Conservation (phyloP, 1,140 invertebrate species). For the Zaprionus lachaisei region DNA sequence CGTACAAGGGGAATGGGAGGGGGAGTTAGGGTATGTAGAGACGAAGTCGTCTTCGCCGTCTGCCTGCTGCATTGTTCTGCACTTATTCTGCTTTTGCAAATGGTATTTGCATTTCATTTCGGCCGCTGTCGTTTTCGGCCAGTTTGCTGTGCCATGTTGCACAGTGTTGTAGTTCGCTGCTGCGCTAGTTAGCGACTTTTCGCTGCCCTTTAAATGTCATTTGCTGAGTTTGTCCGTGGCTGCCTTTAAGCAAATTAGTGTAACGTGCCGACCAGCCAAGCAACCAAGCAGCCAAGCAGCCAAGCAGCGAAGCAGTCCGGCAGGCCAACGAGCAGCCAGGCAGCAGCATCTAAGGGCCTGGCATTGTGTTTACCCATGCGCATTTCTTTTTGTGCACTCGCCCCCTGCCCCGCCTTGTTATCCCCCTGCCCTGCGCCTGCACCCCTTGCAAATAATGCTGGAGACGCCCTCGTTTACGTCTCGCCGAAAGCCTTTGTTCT, state of each 20-base stretch:
- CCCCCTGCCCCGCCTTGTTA: neutral
- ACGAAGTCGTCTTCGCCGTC: conserved; percentile 16
- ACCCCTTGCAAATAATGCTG: no score
- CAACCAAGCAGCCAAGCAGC: conserved; percentile 4
- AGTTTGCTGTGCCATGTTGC: neutral
- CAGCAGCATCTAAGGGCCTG: conserved; percentile 40
- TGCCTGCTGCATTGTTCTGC: conserved; percentile 60
- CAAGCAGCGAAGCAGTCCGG: neutral
- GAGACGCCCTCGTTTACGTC: conserved; percentile 25
- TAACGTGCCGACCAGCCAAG: conserved; percentile 27
- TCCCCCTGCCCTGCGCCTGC: neutral
- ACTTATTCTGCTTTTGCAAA: conserved; percentile 76
- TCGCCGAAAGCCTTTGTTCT: conserved; percentile 66
- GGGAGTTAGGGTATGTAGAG: neutral
- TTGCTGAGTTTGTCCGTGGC: conserved; percentile 70
- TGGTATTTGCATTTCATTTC: conserved; percentile 81
- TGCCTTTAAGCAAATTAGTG: conserved; percentile 80
- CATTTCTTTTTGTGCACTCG: conserved; percentile 66
- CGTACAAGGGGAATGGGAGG: neutral
- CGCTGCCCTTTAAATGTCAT: conserved; percentile 82
- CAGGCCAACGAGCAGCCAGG: conserved; percentile 10
- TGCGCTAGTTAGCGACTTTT: conserved; percentile 80
- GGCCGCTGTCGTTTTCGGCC: conserved; percentile 18
- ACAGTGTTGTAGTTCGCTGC: neutral
- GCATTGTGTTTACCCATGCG: conserved; percentile 77